Conservation (phyloP, 1,140 invertebrate species). For the Grapholita molesta region DNA sequence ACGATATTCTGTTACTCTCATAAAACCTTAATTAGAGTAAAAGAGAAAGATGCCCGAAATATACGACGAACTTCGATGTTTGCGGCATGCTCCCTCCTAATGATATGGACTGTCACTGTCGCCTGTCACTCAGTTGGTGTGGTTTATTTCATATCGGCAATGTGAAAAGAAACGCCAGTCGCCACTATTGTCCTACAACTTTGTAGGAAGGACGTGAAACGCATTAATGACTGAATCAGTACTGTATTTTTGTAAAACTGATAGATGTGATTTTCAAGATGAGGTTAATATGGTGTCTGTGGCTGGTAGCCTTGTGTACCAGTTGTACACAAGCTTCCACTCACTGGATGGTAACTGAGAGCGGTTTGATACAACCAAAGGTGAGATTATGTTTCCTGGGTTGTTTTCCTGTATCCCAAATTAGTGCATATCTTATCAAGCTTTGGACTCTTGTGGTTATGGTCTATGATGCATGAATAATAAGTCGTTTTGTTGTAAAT, state of each 20-base stretch:
- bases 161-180: conserved; percentile 2
- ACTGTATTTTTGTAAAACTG: conserved; percentile 20
- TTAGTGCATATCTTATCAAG: background rate
- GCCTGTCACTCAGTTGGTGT: too few species aligned
- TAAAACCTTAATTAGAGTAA: too few species aligned
- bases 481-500: conserved; percentile 28
- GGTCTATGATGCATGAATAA: background rate
- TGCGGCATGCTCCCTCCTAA: too few species aligned
- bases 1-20: too few species aligned
- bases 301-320: conserved; percentile 42
- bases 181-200: background rate
- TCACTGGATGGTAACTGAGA: conserved; percentile 71
- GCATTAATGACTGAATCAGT: conserved; percentile 25
- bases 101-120: too few species aligned
- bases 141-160: too few species aligned
- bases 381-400: conserved; percentile 36
- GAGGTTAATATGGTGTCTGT: conserved; percentile 40
- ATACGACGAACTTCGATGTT: too few species aligned
- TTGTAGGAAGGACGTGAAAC: background rate
- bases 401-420: background rate
- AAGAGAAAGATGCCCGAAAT: too few species aligned
- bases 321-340: conserved; percentile 43
- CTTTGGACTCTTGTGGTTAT: background rate
- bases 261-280: conserved; percentile 32
- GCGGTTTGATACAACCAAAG: conserved; percentile 63